phyloP scores from a whole-genome alignment of 2,113 vertebrate species.

The Lampris megalopsis region DNA sequence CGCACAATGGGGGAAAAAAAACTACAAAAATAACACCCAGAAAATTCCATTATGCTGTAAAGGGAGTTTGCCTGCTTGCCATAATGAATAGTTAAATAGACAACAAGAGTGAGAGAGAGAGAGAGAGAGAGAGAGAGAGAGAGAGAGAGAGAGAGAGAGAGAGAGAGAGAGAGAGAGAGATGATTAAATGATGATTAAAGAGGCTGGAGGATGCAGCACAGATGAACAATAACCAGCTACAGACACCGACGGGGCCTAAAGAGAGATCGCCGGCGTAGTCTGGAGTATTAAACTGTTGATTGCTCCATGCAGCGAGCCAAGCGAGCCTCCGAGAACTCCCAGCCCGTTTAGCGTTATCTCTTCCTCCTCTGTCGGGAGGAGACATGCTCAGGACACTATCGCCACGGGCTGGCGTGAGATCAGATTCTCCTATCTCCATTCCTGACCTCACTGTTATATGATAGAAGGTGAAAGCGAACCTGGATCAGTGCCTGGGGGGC shows the following conservation, averaged over 20 bases:
- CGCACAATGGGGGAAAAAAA: no score
- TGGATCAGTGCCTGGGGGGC: slow-evolving; percentile 64
- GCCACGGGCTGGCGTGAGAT: slow-evolving; percentile 55
- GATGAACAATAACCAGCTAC: slow-evolving; percentile 4
- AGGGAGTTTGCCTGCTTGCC: neutral
- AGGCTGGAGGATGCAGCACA: neutral
- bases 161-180: neutral
- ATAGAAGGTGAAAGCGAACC: slow-evolving; percentile 71
- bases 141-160: no score
- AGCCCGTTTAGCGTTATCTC: slow-evolving; percentile 59
- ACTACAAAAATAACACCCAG: no score
- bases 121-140: neutral
- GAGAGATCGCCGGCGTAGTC: slow-evolving; percentile 50
- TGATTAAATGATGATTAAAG: neutral
- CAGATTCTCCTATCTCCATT: slow-evolving; percentile 59
- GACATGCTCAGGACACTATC: slow-evolving; percentile 62
- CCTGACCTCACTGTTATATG: slow-evolving; percentile 66
- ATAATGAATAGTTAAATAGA: neutral
- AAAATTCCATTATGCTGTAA: neutral
- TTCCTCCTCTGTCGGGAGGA: slow-evolving; percentile 56
- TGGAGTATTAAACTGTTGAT: slow-evolving; percentile 56
- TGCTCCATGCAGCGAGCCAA: slow-evolving; percentile 16
- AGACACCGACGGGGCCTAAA: slow-evolving; percentile 43
- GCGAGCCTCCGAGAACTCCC: slow-evolving; percentile 27
- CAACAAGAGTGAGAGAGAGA: no score